Evolutionary conservation across 2,888 invertebrate genomes (phyloP).

Genomic region (Apamea monoglypha): DNA sequence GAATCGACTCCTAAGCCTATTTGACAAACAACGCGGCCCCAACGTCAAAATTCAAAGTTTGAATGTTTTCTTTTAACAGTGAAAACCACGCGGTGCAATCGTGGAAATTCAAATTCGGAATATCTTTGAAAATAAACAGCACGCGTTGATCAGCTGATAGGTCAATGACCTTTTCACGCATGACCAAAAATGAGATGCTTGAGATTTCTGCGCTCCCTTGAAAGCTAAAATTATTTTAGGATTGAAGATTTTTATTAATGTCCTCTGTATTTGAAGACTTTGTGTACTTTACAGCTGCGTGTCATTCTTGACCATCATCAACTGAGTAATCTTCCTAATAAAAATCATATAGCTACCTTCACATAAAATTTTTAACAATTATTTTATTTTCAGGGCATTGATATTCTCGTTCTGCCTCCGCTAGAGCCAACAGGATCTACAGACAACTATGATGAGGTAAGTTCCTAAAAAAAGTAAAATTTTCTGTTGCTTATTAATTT

Average conservation of each 20-base stretch:
- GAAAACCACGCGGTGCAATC: background rate
- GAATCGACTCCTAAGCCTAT: background rate
- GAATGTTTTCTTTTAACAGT: background rate
- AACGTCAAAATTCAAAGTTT: constrained; percentile 21
- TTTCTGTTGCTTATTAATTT: background rate
- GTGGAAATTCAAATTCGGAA: constrained; percentile 23
- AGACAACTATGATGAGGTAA: constrained; percentile 79
- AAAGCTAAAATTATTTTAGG: constrained; percentile 57
- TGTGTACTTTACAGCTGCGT: background rate
- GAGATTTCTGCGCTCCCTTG: background rate
- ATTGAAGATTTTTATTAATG: constrained; percentile 71
- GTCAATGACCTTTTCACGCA: constrained; percentile 18
- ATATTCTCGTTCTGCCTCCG: constrained; percentile 77
- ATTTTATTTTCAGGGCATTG: constrained; percentile 73
- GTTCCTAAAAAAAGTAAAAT: background rate
- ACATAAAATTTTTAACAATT: background rate
- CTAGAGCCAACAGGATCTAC: constrained; percentile 46
- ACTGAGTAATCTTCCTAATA: no score
- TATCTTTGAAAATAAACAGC: constrained; percentile 43
- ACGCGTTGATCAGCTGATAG: constrained; percentile 55
- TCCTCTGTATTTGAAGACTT: background rate
- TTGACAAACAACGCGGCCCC: background rate
- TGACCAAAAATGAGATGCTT: constrained; percentile 13
- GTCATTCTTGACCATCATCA: no score
- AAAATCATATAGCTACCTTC: background rate